Evolutionary conservation across 1,140 invertebrate species (phyloP).

Genomic region (Cryptotermes secundus): DNA sequence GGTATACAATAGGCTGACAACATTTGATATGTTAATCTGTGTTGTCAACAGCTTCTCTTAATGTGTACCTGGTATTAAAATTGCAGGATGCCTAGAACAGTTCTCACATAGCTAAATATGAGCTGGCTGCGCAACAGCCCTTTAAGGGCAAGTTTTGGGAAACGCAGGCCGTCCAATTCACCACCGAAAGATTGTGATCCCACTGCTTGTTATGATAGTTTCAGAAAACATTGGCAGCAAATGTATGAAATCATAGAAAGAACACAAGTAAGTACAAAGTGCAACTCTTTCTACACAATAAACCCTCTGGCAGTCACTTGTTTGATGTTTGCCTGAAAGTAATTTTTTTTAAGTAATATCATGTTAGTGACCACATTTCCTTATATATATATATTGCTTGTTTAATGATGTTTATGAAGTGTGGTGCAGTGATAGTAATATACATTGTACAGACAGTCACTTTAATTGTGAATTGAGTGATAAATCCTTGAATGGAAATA

Average conservation of each 20-base stretch:
- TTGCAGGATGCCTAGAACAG: constrained; percentile 1
- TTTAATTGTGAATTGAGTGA: too few species aligned
- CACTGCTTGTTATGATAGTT: constrained; percentile 85
- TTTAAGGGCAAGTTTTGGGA: constrained; percentile 40
- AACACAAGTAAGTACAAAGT: constrained; percentile 54
- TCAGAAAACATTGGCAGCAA: constrained; percentile 93
- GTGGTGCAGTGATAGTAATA: background rate
- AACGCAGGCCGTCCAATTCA: constrained; percentile 42
- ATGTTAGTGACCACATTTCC: background rate
- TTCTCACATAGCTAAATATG: constrained; percentile 37
- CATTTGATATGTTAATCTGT: background rate
- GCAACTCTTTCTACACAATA: background rate
- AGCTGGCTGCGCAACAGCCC: constrained; percentile 43
- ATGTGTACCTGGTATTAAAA: background rate
- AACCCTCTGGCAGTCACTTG: background rate
- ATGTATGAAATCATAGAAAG: constrained; percentile 78
- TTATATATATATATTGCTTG: background rate
- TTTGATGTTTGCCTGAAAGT: background rate
- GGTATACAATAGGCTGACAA: background rate
- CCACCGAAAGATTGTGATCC: constrained; percentile 64
- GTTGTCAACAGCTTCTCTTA: background rate
- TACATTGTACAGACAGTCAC: too few species aligned
- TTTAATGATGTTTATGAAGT: background rate
- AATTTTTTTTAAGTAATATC: background rate
- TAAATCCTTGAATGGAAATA: too few species aligned